phyloP scores from a whole-genome alignment of 2,888 invertebrate genomes.

The Cabera pusaria region DNA sequence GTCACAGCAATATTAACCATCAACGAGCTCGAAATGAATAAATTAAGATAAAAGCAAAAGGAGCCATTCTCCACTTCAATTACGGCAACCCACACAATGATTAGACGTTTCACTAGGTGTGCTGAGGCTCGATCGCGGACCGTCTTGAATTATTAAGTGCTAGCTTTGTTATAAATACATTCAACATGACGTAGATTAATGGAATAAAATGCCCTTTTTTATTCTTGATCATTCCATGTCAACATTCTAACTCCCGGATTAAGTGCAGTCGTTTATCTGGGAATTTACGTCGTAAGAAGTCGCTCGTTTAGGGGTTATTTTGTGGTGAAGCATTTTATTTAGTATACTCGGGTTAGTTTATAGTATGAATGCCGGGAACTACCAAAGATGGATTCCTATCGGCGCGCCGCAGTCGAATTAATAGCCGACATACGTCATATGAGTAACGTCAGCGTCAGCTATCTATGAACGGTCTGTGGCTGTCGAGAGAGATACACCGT shows the following conservation, averaged over 20 bases:
- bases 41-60: slow-evolving; percentile 78
- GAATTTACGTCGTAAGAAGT: slow-evolving; percentile 66
- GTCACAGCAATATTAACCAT: slow-evolving; percentile 78
- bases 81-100: slow-evolving; percentile 78
- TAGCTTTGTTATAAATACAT: slow-evolving; percentile 79
- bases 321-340: slow-evolving; percentile 61
- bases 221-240: slow-evolving; percentile 74
- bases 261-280: slow-evolving; percentile 74
- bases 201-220: slow-evolving; percentile 70
- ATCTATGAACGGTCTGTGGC: slow-evolving; percentile 35
- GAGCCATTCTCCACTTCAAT: slow-evolving; percentile 73
- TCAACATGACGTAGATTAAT: slow-evolving; percentile 76
- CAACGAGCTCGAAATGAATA: slow-evolving; percentile 68
- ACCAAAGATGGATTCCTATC: slow-evolving; percentile 42
- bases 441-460: slow-evolving; percentile 40
- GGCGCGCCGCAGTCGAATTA: slow-evolving; percentile 37
- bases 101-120: slow-evolving; percentile 74
- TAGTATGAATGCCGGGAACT: slow-evolving; percentile 41
- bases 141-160: slow-evolving; percentile 75
- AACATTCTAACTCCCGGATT: slow-evolving; percentile 78
- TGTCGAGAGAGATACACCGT: slow-evolving; percentile 35
- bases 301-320: slow-evolving; percentile 64
- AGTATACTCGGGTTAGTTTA: slow-evolving; percentile 54
- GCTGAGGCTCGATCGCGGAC: slow-evolving; percentile 59
- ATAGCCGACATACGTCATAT: slow-evolving; percentile 46